Conservation (phyloP, 2,888 invertebrate species). For the Phengaris alcon region DNA sequence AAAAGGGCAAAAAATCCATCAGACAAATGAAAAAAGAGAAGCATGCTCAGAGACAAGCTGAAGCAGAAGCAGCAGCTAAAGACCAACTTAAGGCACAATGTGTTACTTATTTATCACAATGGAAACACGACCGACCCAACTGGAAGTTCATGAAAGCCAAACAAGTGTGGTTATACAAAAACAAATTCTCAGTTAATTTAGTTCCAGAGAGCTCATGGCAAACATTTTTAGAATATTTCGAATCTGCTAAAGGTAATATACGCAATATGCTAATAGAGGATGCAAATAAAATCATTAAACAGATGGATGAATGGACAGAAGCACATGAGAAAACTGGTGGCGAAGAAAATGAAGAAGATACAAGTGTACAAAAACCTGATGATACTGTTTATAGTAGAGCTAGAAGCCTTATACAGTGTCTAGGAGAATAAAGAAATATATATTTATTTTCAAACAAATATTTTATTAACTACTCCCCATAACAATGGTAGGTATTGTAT, state of each 20-base stretch:
- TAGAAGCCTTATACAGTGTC: constrained; percentile 82
- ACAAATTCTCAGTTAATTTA: constrained; percentile 81
- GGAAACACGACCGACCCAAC: constrained; percentile 83
- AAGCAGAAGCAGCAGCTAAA: constrained; percentile 74
- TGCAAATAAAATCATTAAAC: constrained; percentile 82
- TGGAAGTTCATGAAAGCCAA: constrained; percentile 91
- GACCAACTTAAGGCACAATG: constrained; percentile 80
- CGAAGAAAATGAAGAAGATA: constrained; percentile 49
- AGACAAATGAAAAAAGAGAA: constrained; percentile 83
- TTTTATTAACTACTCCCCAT: constrained; percentile 31
- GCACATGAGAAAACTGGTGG: constrained; percentile 48
- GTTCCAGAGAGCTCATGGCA: constrained; percentile 83
- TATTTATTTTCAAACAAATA: constrained; percentile 45
- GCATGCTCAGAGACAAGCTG: constrained; percentile 75
- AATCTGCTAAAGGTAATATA: constrained; percentile 83
- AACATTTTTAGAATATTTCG: constrained; percentile 84
- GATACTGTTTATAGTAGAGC: constrained; percentile 80
- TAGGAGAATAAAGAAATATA: constrained; percentile 70
- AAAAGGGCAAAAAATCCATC: constrained; percentile 79
- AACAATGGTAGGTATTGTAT: constrained; percentile 18
- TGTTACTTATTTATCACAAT: constrained; percentile 83
- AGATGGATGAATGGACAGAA: constrained; percentile 78
- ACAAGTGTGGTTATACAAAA: constrained; percentile 87
- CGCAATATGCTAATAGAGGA: constrained; percentile 80
- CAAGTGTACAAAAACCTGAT: constrained; percentile 58